Conservation (phyloP, 2,888 invertebrate genomes). For the Cyaniris semiargus region DNA sequence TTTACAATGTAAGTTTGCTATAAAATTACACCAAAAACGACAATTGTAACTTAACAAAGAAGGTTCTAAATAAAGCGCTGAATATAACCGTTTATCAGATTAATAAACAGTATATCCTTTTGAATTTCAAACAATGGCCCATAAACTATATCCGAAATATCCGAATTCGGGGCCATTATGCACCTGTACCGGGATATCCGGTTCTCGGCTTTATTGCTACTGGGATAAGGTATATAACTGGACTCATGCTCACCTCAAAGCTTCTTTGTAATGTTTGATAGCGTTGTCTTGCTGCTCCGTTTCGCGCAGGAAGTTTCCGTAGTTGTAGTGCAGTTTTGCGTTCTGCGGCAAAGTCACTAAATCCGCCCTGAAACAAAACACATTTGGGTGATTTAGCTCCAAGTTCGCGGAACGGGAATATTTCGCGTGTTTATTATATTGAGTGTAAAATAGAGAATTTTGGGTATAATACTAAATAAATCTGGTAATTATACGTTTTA, state of each 20-base stretch:
- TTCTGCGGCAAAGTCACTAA: constrained; percentile 90
- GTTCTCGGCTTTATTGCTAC: background rate
- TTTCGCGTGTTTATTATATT: background rate
- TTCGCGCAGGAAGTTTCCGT: constrained; percentile 91
- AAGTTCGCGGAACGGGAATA: background rate
- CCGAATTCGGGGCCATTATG: constrained; percentile 2
- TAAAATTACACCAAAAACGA: background rate
- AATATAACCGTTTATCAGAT: constrained; percentile 13
- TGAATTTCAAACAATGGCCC: constrained; percentile 15
- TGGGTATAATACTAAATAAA: no score
- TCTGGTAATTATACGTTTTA: no score
- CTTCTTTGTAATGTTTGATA: constrained; percentile 88
- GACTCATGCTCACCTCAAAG: constrained; percentile 83
- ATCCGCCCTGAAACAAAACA: constrained; percentile 86
- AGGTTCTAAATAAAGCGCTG: constrained; percentile 9
- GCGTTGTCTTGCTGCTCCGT: constrained; percentile 86
- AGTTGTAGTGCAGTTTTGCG: constrained; percentile 96
- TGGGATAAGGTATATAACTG: background rate
- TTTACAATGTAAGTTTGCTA: background rate
- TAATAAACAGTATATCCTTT: constrained; percentile 21
- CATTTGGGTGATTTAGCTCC: constrained; percentile 45
- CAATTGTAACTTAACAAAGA: constrained; percentile 1
- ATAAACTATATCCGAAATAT: constrained; percentile 22
- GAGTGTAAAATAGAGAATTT: background rate
- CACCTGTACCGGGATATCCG: background rate